These are phyloP conservation scores for Maniola hyperantus DNA, from an alignment of 2,888 invertebrate species.

Conservation along the genomic window DNA sequence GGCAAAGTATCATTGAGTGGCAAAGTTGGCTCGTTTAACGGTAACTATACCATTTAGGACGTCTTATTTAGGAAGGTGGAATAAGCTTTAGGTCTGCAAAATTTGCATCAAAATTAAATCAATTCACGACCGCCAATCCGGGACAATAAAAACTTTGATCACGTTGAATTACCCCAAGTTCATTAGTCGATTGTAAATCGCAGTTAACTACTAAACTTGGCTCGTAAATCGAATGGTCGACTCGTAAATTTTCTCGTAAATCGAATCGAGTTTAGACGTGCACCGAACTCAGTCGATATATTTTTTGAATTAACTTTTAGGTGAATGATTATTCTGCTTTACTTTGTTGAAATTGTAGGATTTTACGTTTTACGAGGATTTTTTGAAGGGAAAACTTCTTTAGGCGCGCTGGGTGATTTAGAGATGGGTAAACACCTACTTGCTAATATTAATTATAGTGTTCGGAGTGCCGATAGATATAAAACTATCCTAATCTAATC, in stretches of 20 bases:
- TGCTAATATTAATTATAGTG: too few species aligned
- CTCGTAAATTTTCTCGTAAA: constrained; percentile 37
- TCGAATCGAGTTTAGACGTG: constrained; percentile 31
- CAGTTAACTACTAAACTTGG: constrained; percentile 39
- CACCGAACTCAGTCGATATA: constrained; percentile 22
- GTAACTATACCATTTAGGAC: too few species aligned
- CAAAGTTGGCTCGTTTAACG: too few species aligned
- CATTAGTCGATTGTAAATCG: constrained; percentile 43
- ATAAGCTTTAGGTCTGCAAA: too few species aligned
- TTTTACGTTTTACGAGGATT: too few species aligned
- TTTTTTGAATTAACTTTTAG: constrained; percentile 28
- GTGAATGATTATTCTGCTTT: background rate
- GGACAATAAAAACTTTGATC: constrained; percentile 38
- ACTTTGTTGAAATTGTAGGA: background rate
- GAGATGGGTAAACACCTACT: too few species aligned
- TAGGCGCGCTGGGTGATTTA: too few species aligned
- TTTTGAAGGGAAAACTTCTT: too few species aligned
- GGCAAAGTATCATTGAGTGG: too few species aligned
- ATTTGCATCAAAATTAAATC: constrained; percentile 20
- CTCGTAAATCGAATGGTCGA: constrained; percentile 34
- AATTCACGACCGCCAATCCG: constrained; percentile 28
- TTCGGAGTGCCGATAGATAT: too few species aligned
- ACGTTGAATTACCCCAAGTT: constrained; percentile 35
- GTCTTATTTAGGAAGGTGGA: too few species aligned
- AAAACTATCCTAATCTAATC: too few species aligned